Conservation (phyloP, 1,140 invertebrate genomes). For the Paramacrobiotus metropolitanus region DNA sequence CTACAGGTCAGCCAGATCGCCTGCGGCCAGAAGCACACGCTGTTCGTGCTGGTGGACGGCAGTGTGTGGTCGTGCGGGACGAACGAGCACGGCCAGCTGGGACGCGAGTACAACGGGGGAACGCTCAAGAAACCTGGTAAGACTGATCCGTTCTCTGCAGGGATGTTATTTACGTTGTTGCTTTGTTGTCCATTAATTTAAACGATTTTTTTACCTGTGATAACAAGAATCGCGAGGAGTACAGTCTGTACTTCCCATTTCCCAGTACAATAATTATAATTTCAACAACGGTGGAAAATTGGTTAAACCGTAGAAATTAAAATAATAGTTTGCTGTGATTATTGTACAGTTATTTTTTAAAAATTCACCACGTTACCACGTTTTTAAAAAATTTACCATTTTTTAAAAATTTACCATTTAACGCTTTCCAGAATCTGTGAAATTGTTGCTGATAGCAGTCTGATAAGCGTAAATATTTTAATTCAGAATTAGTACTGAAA, state of each 20-base stretch:
- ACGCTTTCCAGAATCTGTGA: too few relatives aligned
- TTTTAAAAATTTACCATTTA: too few relatives aligned
- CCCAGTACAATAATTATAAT: constrained; percentile 12
- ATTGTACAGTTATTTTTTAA: too few relatives aligned
- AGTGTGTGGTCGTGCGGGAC: constrained; percentile 61
- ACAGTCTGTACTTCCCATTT: too few relatives aligned
- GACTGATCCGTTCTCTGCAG: constrained; percentile 18
- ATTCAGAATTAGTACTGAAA: too few relatives aligned
- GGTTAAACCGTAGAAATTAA: constrained; percentile 10
- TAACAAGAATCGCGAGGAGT: too few relatives aligned
- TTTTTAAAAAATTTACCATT: too few relatives aligned
- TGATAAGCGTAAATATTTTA: too few relatives aligned
- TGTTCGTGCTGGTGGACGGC: constrained; percentile 48
- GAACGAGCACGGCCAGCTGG: constrained; percentile 69
- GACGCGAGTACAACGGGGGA: constrained; percentile 45
- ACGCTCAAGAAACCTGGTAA: constrained; percentile 9
- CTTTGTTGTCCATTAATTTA: constrained; percentile 10
- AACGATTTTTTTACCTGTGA: too few relatives aligned
- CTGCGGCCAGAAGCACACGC: constrained; percentile 54
- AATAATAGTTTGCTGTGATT: constrained; percentile 10
- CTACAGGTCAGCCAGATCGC: constrained; percentile 26
- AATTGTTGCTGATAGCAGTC: too few relatives aligned
- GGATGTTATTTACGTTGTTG: background rate
- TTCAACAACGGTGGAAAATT: constrained; percentile 10
- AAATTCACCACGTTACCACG: too few relatives aligned